Evolutionary conservation across 1,140 invertebrate genomes (phyloP), one percentile per base, ranked within the genome.

Genomic region (Littorina saxatilis): DNA sequence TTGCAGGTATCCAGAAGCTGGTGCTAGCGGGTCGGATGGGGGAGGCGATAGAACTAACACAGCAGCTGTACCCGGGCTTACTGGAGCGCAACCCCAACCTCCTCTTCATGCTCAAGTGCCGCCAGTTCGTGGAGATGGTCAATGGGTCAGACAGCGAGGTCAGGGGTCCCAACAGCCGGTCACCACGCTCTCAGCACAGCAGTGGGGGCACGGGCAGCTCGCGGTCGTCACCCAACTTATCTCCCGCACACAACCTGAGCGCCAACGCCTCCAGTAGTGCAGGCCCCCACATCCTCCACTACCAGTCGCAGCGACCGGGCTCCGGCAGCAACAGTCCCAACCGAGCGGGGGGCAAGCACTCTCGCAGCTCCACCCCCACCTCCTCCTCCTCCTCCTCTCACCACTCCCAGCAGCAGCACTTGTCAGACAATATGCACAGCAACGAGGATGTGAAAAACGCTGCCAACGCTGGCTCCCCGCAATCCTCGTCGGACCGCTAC

Each of bases 101-200:
- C 84, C 94, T 97, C 88, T 99, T 99, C 92, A 95, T 97, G 92
- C 94, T 99, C 78, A 98, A 99, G 92, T 98, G 97, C 93, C 95
- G 98, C 85, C 98, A 99, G 93, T 99, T 99, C 93, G 96, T 99
- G 37, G 98, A 99, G 93, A 94, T 95, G 92, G 93, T 95, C 47
- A 93, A 93, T 87, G 93, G 94, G 37, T 91, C 92, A 63, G 93
- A 94, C 87, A 92, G 89, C 85, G 92, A 92, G 85, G 90, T 90
- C 27, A 84, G 88, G 32, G 89, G 91, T n/a, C 84, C 86, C 35
- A 52, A 27, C 13, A 84, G 90, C 40, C 81, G 87, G 74, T 89
- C 89, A 72, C 89, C 88, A 9, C 87, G 85, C 82, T 89, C 87
- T 66, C 86, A 84, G 58, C 83, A 88, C 40, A 32, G 81, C 66